Percentiles rank a stretch among this genome's conserved stretches.
phyloP scores from a whole-genome alignment of 2,888 invertebrate species.

The Lysandra bellargus region DNA sequence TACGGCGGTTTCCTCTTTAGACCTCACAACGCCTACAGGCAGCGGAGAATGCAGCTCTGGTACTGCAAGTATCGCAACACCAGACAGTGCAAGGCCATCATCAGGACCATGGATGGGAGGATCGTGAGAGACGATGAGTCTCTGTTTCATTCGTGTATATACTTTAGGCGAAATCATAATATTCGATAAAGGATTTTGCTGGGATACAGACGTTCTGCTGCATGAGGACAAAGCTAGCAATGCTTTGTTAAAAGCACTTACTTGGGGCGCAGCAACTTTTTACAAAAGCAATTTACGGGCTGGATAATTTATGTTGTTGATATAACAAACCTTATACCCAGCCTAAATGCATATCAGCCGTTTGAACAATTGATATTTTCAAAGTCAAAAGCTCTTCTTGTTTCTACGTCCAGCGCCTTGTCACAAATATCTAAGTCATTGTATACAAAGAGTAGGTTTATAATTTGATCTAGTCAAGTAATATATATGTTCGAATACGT shows the following conservation, averaged over 20 bases:
- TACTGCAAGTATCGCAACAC: constrained; percentile 52
- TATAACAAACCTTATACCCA: background rate
- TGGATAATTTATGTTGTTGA: background rate
- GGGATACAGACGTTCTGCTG: background rate
- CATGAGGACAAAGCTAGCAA: background rate
- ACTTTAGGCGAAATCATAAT: constrained; percentile 35
- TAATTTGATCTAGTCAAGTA: constrained; percentile 7
- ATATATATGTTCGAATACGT: background rate
- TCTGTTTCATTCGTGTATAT: constrained; percentile 39
- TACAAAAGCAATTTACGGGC: background rate
- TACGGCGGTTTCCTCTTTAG: constrained; percentile 52
- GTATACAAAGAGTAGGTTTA: constrained; percentile 13
- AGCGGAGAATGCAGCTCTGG: constrained; percentile 53
- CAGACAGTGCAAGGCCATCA: constrained; percentile 43
- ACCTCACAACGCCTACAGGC: constrained; percentile 57
- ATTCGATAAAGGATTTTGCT: background rate
- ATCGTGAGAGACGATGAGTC: constrained; percentile 38
- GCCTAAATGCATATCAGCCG: background rate
- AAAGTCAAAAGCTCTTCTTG: background rate
- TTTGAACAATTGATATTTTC: background rate
- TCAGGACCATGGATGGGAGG: constrained; percentile 45
- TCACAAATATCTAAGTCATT: constrained; percentile 6
- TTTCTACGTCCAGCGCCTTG: background rate
- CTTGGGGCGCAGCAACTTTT: background rate
- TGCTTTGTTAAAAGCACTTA: background rate